Evolutionary conservation across 1,140 invertebrate species (phyloP).

Genomic region (Drusus annulatus): DNA sequence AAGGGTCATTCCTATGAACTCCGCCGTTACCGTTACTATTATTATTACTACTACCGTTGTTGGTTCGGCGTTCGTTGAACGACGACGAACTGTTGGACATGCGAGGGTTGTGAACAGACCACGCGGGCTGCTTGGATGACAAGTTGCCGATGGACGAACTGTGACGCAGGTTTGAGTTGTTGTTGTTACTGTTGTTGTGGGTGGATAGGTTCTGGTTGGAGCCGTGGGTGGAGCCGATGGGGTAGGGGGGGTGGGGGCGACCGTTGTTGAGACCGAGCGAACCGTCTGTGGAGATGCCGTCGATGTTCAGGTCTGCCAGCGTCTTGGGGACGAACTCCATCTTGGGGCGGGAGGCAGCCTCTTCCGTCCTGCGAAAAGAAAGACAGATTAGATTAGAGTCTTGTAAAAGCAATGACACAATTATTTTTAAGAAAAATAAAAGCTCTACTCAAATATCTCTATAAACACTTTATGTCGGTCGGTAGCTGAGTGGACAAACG

Average conservation of each 20-base stretch:
- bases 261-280: conserved; percentile 67
- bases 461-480: no score
- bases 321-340: conserved; percentile 95
- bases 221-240: conserved; percentile 60
- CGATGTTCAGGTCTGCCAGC: conserved; percentile 89
- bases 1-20: conserved; percentile 46
- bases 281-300: conserved; percentile 68
- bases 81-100: conserved; percentile 46
- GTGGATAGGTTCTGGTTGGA: conserved; percentile 66
- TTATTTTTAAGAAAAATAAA: no score
- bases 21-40: conserved; percentile 46
- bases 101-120: conserved; percentile 48
- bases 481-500: no score
- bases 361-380: conserved; percentile 80
- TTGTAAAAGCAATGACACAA: no score
- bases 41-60: neutral
- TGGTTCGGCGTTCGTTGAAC: conserved; percentile 54
- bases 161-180: conserved; percentile 60
- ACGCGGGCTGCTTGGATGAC: conserved; percentile 55
- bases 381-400: no score
- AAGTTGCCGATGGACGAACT: conserved; percentile 67
- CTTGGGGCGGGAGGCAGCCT: conserved; percentile 90
- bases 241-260: conserved; percentile 64
- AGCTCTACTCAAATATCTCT: no score
- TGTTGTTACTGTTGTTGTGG: conserved; percentile 46